Evolutionary conservation across 2,113 vertebrate species (phyloP), one percentile per base, ranked within the genome.

Genomic region (Eubucco bourcierii): DNA sequence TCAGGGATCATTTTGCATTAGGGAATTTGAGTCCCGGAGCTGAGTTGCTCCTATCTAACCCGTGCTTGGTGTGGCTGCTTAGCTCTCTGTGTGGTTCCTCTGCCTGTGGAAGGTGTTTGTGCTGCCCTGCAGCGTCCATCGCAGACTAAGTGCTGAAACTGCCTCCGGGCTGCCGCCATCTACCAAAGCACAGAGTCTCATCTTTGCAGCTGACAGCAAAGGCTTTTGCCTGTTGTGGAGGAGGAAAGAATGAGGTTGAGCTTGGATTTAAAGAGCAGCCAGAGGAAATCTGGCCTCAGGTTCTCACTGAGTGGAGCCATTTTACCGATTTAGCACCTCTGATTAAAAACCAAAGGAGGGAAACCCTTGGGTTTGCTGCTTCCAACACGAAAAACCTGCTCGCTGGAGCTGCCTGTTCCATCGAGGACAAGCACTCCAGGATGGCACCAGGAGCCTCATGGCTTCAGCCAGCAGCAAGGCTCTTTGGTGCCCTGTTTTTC

Each of bases 11-110:
- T 15, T 11, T 29, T 59, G 18, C 10, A 21, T 61, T 23, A 13
- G n/a, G 53, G 71, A 82, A 67, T 7, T 50, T 24, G n/a, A 15
- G 4, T 21, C 75, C 55, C 37, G 34, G 44, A 73, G n/a, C 5
- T 15, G 24, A 52, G 34, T 20, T 0, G 0, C 12, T 80, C 37
- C 14, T 28, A 1, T 12, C 25, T 50, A 17, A 82, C 9, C 9
- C 50, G 20, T 0, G 0, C 25, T 39, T 1, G 0, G 1, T 9
- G 21, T 12, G 11, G 47, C 20, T 9, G 25, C 13, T 29, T 4
- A 7, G 7, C 21, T 66, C 59, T 34, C 20, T 67, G 4, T 63
- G 34, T 24, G 7, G 39, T 66, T 80, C 61, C 34, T 59, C 10
- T 83, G 21, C 24, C 68, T 71, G 14, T 7, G 9, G 27, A 80